phyloP scores from a whole-genome alignment of 2,888 invertebrate genomes.

The Listrodromus nycthemerus region DNA sequence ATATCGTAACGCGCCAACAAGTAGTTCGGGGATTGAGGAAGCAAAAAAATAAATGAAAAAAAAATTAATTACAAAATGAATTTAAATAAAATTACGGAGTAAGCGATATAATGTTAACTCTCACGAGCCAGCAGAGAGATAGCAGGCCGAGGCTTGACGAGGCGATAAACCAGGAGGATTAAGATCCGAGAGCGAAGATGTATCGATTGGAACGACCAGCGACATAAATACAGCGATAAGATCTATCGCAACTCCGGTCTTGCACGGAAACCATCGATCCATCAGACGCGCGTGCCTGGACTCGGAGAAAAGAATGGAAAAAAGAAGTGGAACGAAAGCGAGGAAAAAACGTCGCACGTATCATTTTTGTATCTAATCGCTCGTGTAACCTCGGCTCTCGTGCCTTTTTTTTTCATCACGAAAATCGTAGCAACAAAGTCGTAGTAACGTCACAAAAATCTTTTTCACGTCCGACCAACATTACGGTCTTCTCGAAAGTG shows the following conservation, averaged over 20 bases:
- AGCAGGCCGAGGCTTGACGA: neutral
- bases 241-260: slow-evolving; percentile 12
- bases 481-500: no score
- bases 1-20: neutral
- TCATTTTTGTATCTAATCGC: slow-evolving; percentile 60
- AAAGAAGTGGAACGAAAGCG: slow-evolving; percentile 26
- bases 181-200: slow-evolving; percentile 17
- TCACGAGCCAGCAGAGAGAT: neutral
- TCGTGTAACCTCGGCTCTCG: slow-evolving; percentile 44
- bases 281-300: slow-evolving; percentile 19
- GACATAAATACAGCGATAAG: slow-evolving; percentile 50
- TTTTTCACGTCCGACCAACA: no score
- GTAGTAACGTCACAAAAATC: neutral
- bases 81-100: neutral
- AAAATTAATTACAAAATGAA: neutral
- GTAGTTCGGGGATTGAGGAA: slow-evolving; percentile 1
- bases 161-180: slow-evolving; percentile 24
- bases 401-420: slow-evolving; percentile 36
- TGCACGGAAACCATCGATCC: slow-evolving; percentile 51
- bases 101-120: neutral
- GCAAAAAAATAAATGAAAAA: neutral
- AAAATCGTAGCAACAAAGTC: slow-evolving; percentile 18
- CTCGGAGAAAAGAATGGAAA: slow-evolving; percentile 34
- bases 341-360: slow-evolving; percentile 42
- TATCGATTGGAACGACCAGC: slow-evolving; percentile 53